Evolutionary conservation across 1,140 invertebrate species (phyloP).

Genomic region (Trigoniulus corallinus): DNA sequence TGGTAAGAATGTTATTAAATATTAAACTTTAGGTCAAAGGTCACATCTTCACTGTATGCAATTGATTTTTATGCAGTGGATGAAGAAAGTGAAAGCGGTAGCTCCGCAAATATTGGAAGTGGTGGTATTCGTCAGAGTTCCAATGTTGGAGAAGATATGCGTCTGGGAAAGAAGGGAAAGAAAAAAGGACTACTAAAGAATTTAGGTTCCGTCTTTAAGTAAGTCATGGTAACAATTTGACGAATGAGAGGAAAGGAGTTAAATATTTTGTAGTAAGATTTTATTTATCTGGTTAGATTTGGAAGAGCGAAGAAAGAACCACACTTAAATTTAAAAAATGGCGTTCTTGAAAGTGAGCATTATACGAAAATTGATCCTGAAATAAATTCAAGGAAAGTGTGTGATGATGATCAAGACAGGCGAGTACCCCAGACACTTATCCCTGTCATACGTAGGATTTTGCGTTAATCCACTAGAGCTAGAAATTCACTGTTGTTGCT

Average conservation of each 20-base stretch:
- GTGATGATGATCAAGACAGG: conserved; percentile 24
- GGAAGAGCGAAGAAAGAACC: conserved; percentile 49
- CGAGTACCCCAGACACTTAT: no score
- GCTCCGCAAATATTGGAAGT: conserved; percentile 34
- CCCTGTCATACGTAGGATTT: no score
- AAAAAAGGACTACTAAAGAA: conserved; percentile 58
- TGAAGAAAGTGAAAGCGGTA: conserved; percentile 36
- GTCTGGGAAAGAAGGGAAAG: conserved; percentile 33
- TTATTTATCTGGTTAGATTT: conserved; percentile 38
- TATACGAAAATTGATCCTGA: not conserved
- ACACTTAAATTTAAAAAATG: not conserved
- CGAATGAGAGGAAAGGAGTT: no score
- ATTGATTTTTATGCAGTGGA: conserved; percentile 32
- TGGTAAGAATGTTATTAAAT: conserved; percentile 25
- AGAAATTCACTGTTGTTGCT: no score
- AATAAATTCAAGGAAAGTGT: conserved; percentile 20
- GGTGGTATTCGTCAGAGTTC: conserved; percentile 46
- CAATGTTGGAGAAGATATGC: conserved; percentile 31
- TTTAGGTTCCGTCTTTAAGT: conserved; percentile 62
- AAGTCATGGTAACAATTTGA: no score
- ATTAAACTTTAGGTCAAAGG: not conserved
- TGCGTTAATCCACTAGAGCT: no score
- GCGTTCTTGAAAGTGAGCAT: not conserved
- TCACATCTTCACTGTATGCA: not conserved
- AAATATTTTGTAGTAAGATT: not conserved